Percentiles rank a stretch among this genome's conserved stretches.
These are phyloP conservation scores for Drosophila saltans DNA, from an alignment of 1,140 invertebrate species.

Conservation along the genomic window DNA sequence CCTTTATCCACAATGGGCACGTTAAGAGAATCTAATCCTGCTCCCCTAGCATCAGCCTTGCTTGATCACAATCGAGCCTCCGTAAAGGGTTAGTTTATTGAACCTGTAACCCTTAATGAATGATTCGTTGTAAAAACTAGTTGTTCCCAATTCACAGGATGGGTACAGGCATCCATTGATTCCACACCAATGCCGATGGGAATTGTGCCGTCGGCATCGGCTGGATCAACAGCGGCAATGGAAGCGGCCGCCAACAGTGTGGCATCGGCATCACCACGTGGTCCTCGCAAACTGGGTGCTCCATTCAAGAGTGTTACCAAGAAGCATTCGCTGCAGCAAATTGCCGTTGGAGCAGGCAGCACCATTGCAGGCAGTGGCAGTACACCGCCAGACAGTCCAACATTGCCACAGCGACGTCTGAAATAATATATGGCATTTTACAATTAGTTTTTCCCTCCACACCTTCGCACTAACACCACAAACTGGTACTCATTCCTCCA, in stretches of 20 bases:
- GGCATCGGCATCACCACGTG: constrained; percentile 82
- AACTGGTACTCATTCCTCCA: constrained; percentile 65
- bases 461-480: constrained; percentile 16
- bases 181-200: constrained; percentile 56
- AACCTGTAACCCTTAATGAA: not conserved
- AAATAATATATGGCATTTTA: constrained; percentile 65
- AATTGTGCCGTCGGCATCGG: constrained; percentile 69
- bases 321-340: constrained; percentile 77
- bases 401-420: constrained; percentile 76
- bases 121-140: not conserved
- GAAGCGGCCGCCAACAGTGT: constrained; percentile 59
- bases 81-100: constrained; percentile 61
- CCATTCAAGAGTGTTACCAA: constrained; percentile 84
- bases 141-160: constrained; percentile 53
- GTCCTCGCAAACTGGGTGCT: constrained; percentile 83
- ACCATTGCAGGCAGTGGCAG: constrained; percentile 41
- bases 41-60: constrained; percentile 84
- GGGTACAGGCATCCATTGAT: constrained; percentile 81
- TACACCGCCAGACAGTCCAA: constrained; percentile 84
- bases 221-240: constrained; percentile 75
- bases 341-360: constrained; percentile 57
- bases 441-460: constrained; percentile 31
- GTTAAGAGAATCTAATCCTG: constrained; percentile 67
- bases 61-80: constrained; percentile 83
- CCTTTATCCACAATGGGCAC: constrained; percentile 82